phyloP scores from a whole-genome alignment of 2,888 invertebrate species.

The Dicyrtomina minuta region DNA sequence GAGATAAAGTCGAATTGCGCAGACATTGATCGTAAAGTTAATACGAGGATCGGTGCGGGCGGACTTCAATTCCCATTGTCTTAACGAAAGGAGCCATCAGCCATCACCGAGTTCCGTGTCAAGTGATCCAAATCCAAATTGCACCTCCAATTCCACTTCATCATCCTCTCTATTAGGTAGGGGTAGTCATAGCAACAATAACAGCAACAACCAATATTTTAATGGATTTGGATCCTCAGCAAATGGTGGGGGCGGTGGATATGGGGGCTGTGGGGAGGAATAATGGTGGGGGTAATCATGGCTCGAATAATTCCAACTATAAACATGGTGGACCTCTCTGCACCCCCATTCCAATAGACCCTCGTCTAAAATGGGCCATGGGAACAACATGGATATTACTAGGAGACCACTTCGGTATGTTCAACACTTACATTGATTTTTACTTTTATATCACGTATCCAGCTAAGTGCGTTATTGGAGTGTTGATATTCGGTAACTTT shows the following conservation, averaged over 20 bases:
- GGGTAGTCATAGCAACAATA: too few relatives aligned
- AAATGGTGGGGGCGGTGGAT: constrained; percentile 19
- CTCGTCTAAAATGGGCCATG: constrained; percentile 9
- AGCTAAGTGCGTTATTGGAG: too few relatives aligned
- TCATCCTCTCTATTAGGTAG: constrained; percentile 36
- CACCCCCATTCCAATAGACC: constrained; percentile 21
- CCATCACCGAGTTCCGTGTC: constrained; percentile 48
- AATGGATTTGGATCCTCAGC: constrained; percentile 37
- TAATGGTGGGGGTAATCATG: background rate
- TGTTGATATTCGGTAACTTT: too few relatives aligned
- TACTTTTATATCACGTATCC: too few relatives aligned
- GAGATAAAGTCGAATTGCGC: constrained; percentile 90
- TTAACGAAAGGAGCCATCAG: constrained; percentile 48
- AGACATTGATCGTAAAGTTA: constrained; percentile 84
- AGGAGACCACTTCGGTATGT: constrained; percentile 70
- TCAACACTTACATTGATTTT: too few relatives aligned
- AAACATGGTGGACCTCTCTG: too few relatives aligned
- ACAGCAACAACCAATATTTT: constrained; percentile 42
- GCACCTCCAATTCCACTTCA: constrained; percentile 37
- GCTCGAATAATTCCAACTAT: constrained; percentile 18
- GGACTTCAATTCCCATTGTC: constrained; percentile 33
- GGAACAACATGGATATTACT: constrained; percentile 63
- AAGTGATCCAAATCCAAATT: too few relatives aligned
- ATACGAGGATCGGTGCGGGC: constrained; percentile 64
- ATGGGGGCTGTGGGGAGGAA: constrained; percentile 14